Evolutionary conservation across 2,113 vertebrate species (phyloP).

Genomic region (Cryptotis parvus): DNA sequence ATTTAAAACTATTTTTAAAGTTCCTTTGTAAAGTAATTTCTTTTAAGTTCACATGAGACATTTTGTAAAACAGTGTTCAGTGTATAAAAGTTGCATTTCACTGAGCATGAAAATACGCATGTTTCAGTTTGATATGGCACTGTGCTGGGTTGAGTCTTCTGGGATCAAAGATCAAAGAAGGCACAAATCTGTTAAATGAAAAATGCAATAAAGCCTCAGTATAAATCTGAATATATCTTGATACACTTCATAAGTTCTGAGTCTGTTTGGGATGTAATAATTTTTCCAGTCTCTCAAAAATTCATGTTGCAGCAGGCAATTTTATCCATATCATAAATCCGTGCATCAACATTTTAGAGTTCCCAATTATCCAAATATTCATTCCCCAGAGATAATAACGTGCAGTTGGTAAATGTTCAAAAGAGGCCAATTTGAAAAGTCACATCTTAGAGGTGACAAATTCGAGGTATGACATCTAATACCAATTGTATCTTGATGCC

Average conservation of each 20-base stretch:
- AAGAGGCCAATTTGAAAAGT: slow-evolving; percentile 75
- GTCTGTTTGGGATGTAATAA: slow-evolving; percentile 72
- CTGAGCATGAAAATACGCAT: slow-evolving; percentile 58
- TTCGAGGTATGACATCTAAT: slow-evolving; percentile 50
- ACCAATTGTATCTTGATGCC: slow-evolving; percentile 69
- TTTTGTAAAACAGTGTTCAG: slow-evolving; percentile 51
- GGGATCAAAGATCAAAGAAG: slow-evolving; percentile 58
- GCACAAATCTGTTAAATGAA: slow-evolving; percentile 59
- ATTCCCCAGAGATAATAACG: slow-evolving; percentile 77
- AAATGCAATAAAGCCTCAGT: slow-evolving; percentile 59
- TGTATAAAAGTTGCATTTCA: slow-evolving; percentile 60
- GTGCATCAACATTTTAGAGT: slow-evolving; percentile 77
- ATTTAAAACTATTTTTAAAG: slow-evolving; percentile 39
- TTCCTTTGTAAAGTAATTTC: slow-evolving; percentile 27
- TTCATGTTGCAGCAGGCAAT: slow-evolving; percentile 81
- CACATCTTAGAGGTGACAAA: slow-evolving; percentile 73
- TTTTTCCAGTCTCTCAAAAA: slow-evolving; percentile 74
- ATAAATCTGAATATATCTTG: slow-evolving; percentile 64
- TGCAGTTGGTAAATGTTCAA: slow-evolving; percentile 75
- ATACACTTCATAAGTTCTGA: slow-evolving; percentile 71
- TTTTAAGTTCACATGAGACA: slow-evolving; percentile 39
- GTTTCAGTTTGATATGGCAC: slow-evolving; percentile 50
- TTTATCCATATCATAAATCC: slow-evolving; percentile 85
- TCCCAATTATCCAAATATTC: slow-evolving; percentile 84
- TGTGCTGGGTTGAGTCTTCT: slow-evolving; percentile 37